Conservation (phyloP, 2,113 vertebrate genomes). For the Micromys minutus region DNA sequence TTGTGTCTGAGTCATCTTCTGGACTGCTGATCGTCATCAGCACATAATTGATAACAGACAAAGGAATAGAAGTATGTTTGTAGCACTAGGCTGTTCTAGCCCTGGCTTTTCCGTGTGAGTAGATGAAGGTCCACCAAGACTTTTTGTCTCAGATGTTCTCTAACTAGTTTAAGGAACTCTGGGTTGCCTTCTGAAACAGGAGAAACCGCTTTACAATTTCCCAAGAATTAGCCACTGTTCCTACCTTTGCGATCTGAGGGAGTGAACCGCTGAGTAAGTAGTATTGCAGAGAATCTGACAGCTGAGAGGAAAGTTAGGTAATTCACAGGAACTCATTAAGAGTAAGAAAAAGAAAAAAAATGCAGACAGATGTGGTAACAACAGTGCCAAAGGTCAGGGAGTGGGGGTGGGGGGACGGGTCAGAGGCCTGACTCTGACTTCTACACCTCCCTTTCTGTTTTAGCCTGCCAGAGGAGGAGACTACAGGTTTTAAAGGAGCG, state of each 20-base stretch:
- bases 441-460: background rate
- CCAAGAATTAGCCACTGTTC: background rate
- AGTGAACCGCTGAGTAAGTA: background rate
- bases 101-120: background rate
- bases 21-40: background rate
- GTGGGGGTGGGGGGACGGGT: background rate
- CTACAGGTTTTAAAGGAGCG: background rate
- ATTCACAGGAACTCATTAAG: background rate
- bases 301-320: background rate
- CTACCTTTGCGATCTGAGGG: background rate
- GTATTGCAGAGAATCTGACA: background rate
- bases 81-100: background rate
- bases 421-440: background rate
- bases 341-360: background rate
- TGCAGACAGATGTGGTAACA: background rate
- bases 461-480: background rate
- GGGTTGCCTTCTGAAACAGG: background rate
- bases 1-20: slow-evolving; percentile 29
- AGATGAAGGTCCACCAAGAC: background rate
- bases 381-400: background rate
- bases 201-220: background rate
- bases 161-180: background rate
- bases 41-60: background rate
- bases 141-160: background rate
- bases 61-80: background rate